Evolutionary conservation across 2,113 vertebrate species (phyloP).

Genomic region (Psettodes erumei): DNA sequence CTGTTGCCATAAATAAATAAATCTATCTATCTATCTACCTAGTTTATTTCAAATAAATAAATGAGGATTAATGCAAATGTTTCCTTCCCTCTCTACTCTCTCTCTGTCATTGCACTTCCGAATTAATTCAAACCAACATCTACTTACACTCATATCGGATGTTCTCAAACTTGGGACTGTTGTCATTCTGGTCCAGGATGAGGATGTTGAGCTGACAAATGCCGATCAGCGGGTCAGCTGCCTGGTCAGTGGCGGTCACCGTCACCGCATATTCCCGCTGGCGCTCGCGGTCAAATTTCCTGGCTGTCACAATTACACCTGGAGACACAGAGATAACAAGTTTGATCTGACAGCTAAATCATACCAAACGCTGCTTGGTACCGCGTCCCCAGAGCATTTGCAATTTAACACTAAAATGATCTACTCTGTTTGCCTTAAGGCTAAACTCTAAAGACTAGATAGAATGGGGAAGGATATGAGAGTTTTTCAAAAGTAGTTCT

Average conservation of each 20-base stretch:
- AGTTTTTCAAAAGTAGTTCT: conserved; percentile 19
- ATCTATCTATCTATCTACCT: too few relatives aligned
- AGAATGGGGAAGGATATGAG: background rate
- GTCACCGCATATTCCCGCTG: conserved; percentile 90
- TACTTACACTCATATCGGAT: conserved; percentile 90
- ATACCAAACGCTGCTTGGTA: background rate
- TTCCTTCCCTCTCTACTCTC: too few relatives aligned
- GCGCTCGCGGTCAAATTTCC: conserved; percentile 90
- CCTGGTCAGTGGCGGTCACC: conserved; percentile 91
- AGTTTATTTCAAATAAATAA: too few relatives aligned
- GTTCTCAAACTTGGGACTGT: conserved; percentile 93
- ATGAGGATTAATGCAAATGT: too few relatives aligned
- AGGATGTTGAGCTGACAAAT: conserved; percentile 91
- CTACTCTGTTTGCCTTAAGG: conserved; percentile 31
- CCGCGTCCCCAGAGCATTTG: conserved; percentile 2
- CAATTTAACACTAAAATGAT: conserved; percentile 36
- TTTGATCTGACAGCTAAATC: conserved; percentile 22
- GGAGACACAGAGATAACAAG: conserved; percentile 32
- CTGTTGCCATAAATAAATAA: too few relatives aligned
- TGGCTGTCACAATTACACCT: conserved; percentile 87
- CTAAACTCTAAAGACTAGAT: conserved; percentile 24
- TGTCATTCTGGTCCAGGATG: conserved; percentile 92
- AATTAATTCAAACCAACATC: too few relatives aligned
- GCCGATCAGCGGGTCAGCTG: conserved; percentile 88
- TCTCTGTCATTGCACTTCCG: background rate